phyloP scores from a whole-genome alignment of 2,888 invertebrate genomes.

The Choreutis nemorana region DNA sequence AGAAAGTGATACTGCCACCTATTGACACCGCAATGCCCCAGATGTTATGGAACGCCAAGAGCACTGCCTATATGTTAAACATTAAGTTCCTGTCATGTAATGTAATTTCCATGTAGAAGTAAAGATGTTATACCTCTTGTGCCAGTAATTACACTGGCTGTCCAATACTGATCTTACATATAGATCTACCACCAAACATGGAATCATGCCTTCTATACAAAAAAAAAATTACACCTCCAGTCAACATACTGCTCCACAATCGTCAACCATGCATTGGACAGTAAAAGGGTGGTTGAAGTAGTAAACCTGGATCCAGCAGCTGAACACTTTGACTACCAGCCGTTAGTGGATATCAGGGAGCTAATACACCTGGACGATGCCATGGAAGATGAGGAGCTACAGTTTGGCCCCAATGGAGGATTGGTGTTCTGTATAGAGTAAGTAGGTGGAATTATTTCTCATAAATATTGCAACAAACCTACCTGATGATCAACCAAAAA shows the following conservation, averaged over 20 bases:
- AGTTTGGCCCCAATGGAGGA: slow-evolving; percentile 97
- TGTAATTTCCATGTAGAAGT: background rate
- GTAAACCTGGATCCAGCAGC: slow-evolving; percentile 99
- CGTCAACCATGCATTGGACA: slow-evolving; percentile 82
- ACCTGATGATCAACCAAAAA: no score
- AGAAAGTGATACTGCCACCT: no score
- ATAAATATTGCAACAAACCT: no score
- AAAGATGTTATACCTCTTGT: no score
- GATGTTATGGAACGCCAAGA: no score
- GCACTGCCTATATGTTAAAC: no score
- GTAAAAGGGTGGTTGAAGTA: slow-evolving; percentile 80
- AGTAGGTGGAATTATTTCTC: no score
- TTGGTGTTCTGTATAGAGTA: slow-evolving; percentile 94
- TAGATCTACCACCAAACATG: no score
- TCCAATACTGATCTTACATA: background rate
- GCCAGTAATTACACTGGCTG: no score
- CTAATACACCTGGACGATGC: slow-evolving; percentile 94
- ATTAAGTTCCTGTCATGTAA: no score
- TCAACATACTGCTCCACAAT: slow-evolving; percentile 94
- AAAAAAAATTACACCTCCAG: slow-evolving; percentile 55
- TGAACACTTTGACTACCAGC: slow-evolving; percentile 92
- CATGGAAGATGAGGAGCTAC: slow-evolving; percentile 94
- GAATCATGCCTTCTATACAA: background rate
- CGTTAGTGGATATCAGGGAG: slow-evolving; percentile 85
- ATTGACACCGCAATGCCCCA: no score